Conservation (phyloP, 2,113 vertebrate genomes). For the Chionis minor region DNA sequence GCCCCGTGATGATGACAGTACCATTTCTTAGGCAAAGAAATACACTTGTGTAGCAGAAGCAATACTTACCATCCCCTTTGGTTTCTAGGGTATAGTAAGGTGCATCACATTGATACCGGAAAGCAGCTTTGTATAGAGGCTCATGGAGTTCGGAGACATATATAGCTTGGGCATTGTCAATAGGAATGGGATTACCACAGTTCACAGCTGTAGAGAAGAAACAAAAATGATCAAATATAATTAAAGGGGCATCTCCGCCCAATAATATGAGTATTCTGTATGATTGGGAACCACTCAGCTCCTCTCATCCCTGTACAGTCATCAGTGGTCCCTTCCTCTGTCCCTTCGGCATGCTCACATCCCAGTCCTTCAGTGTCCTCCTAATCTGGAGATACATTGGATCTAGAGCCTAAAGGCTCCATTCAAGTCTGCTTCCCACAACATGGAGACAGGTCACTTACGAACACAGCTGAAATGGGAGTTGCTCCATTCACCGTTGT, state of each 20-base stretch:
- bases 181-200: slow-evolving; percentile 75
- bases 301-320: not conserved
- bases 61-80: slow-evolving; percentile 50
- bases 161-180: slow-evolving; percentile 28
- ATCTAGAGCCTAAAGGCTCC: not conserved
- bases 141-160: not conserved
- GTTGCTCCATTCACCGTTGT: slow-evolving; percentile 75
- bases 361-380: not conserved
- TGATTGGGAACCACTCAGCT: not conserved
- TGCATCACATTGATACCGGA: slow-evolving; percentile 63
- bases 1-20: accelerated
- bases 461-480: slow-evolving; percentile 68
- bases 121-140: slow-evolving; percentile 63
- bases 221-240: not conserved
- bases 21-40: not conserved
- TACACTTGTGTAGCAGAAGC: not conserved
- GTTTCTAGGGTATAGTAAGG: slow-evolving; percentile 68
- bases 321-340: not conserved
- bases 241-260: not conserved
- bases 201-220: slow-evolving; percentile 76
- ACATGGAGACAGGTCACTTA: slow-evolving; percentile 41
- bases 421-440: not conserved
- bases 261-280: not conserved
- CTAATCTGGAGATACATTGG: not conserved
- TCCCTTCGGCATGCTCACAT: not conserved